These are phyloP conservation scores for Mormyrops attenuatus DNA, from an alignment of 2,797 vertebrate species.

Conservation along the genomic window DNA sequence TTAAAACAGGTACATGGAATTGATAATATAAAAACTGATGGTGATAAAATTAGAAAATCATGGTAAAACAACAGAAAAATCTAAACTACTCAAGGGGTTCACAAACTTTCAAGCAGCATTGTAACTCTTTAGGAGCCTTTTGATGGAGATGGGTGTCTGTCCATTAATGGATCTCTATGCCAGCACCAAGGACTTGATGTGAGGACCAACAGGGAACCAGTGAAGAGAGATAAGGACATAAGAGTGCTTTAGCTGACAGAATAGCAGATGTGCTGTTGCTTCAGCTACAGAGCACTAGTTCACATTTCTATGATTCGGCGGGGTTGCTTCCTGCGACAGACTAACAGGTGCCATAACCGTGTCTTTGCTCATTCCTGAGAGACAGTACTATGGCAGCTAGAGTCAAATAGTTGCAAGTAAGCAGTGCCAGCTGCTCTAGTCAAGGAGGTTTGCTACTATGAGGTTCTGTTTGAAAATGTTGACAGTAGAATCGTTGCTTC, in stretches of 20 bases:
- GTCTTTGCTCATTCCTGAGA: not conserved
- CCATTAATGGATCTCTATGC: not conserved
- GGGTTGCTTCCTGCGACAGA: not conserved
- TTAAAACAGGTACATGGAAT: too few relatives aligned
- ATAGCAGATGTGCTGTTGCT: not conserved
- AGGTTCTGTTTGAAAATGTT: not conserved
- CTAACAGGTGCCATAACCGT: not conserved
- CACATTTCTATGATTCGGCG: not conserved
- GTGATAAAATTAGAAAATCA: too few relatives aligned
- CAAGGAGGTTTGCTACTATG: not conserved
- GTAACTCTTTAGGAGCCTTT: not conserved
- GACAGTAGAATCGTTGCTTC: not conserved
- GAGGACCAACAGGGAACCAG: not conserved
- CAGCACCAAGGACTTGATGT: not conserved
- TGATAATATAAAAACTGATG: too few relatives aligned
- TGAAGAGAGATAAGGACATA: not conserved
- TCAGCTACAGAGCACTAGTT: not conserved
- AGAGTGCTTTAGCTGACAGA: not conserved
- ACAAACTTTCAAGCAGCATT: too few relatives aligned
- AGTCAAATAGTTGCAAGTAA: not conserved
- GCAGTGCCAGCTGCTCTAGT: not conserved
- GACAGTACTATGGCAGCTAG: not conserved
- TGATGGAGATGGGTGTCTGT: not conserved
- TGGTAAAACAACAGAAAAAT: too few relatives aligned
- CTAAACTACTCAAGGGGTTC: too few relatives aligned